A percentile compares a stretch with the other conserved stretches of the same genome.
phyloP scores from a whole-genome alignment of 2,888 invertebrate species.

The Auanema sp. region DNA sequence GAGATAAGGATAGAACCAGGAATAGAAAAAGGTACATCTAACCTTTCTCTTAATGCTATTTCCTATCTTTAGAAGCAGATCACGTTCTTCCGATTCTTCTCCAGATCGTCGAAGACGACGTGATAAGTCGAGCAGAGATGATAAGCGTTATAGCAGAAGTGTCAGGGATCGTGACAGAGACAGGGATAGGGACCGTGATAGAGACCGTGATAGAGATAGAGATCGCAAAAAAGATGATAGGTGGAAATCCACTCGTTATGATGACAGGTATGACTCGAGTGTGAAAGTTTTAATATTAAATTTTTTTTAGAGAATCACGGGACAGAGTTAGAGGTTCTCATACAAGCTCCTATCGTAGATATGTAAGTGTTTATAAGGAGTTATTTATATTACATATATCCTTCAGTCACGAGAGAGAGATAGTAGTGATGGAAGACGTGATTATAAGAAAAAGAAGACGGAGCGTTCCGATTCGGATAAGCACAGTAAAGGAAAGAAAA shows the following conservation, averaged over 20 bases:
- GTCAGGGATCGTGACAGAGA: not conserved
- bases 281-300: too few relatives aligned
- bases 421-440: not conserved
- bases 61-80: not conserved
- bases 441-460: not conserved
- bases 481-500: slow-evolving; percentile 6
- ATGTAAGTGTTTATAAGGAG: too few relatives aligned
- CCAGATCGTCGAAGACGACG: slow-evolving; percentile 2
- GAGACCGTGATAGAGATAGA: slow-evolving; percentile 15
- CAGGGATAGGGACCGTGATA: slow-evolving; percentile 19
- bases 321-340: too few relatives aligned
- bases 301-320: slow-evolving; percentile 3
- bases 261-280: not conserved
- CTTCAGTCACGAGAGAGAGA: not conserved
- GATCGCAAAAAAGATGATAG: slow-evolving; percentile 6
- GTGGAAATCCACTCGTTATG: not conserved
- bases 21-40: slow-evolving; percentile 8
- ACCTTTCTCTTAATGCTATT: not conserved
- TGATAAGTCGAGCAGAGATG: not conserved
- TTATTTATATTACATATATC: not conserved
- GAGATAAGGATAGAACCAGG: slow-evolving; percentile 10
- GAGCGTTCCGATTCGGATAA: not conserved
- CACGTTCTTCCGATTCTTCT: slow-evolving; percentile 8
- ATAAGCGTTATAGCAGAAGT: not conserved
- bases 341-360: too few relatives aligned